Conservation (phyloP, 2,113 vertebrate species). For the Callospermophilus lateralis region DNA sequence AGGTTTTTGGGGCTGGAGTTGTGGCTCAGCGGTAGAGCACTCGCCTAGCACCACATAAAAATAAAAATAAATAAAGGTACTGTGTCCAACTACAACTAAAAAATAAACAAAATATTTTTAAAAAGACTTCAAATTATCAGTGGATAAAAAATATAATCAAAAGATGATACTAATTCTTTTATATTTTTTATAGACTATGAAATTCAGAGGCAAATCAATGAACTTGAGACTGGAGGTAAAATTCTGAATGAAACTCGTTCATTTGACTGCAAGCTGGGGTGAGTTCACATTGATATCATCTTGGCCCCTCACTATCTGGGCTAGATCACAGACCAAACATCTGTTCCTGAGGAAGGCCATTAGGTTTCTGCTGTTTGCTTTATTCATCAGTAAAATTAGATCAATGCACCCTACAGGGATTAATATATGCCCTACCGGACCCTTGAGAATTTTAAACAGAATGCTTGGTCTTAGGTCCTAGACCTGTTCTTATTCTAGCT, state of each 20-base stretch:
- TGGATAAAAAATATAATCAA: constrained; percentile 77
- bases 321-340: fast-evolving
- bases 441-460: background rate
- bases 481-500: background rate
- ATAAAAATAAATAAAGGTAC: too few relatives aligned
- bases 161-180: constrained; percentile 61
- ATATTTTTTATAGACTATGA: constrained; percentile 93
- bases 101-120: too few relatives aligned
- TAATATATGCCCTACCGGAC: background rate
- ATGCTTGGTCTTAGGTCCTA: background rate
- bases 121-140: constrained; percentile 39
- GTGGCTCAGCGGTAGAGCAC: too few relatives aligned
- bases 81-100: too few relatives aligned
- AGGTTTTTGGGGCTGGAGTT: background rate
- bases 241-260: constrained; percentile 97
- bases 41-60: too few relatives aligned
- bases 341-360: background rate
- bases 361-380: background rate
- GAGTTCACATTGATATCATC: constrained; percentile 81
- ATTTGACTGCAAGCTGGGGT: constrained; percentile 96
- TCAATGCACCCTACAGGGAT: background rate
- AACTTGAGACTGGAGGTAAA: constrained; percentile 92
- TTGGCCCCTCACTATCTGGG: background rate
- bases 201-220: constrained; percentile 95
- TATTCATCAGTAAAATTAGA: background rate